A percentile compares a stretch with the other conserved stretches of the same genome.
Conservation (phyloP, 2,113 vertebrate genomes). For the Narcine bancroftii region DNA sequence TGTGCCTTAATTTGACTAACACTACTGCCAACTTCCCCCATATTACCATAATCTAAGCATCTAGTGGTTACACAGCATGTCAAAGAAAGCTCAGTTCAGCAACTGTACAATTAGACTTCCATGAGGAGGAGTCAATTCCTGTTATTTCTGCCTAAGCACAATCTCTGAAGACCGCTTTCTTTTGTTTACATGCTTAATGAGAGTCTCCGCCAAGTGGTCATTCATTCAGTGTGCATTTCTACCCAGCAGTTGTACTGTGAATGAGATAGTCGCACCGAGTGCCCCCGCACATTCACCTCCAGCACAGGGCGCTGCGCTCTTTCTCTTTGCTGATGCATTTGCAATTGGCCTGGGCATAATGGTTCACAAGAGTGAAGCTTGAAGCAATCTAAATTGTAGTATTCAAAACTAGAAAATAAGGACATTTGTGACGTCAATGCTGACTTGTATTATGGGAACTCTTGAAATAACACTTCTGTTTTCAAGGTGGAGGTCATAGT, state of each 20-base stretch:
- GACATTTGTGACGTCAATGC: conserved; percentile 13
- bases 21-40: too few species aligned
- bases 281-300: conserved; percentile 4
- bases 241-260: neutral
- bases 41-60: conserved; percentile 21
- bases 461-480: neutral
- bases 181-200: neutral
- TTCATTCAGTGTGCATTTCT: neutral
- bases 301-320: neutral
- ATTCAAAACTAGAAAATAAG: neutral
- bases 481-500: neutral
- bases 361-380: neutral
- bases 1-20: too few species aligned
- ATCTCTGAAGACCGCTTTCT: neutral
- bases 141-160: neutral
- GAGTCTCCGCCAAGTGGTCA: neutral
- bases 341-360: neutral
- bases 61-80: conserved; percentile 13
- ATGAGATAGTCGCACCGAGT: neutral
- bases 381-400: neutral
- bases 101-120: neutral
- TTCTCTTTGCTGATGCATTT: neutral
- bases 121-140: neutral
- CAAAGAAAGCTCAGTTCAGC: neutral
- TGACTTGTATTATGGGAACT: neutral